Percentiles rank a stretch among this genome's conserved stretches.
Evolutionary conservation across 2,113 vertebrate species (phyloP).

Genomic region (Azemiops feae): DNA sequence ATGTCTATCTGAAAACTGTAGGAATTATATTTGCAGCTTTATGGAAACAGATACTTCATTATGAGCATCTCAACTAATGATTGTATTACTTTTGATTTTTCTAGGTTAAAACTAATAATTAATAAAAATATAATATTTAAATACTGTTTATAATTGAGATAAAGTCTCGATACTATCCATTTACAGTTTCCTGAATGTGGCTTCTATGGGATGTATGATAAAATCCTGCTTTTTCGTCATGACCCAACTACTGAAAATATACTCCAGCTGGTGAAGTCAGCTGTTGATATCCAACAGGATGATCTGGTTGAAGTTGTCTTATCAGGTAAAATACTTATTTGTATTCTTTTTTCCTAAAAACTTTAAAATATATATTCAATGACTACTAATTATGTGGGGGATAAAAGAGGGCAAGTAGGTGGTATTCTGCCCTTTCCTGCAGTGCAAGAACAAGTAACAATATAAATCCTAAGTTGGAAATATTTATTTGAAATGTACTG

Average conservation of each 20-base stretch:
- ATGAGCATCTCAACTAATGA: neutral
- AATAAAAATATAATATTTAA: neutral
- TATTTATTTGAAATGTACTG: neutral
- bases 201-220: slow-evolving; percentile 90
- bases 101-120: neutral
- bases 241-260: slow-evolving; percentile 85
- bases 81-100: neutral
- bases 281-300: slow-evolving; percentile 84
- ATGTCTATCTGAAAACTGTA: neutral
- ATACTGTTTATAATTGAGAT: neutral
- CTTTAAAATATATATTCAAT: neutral
- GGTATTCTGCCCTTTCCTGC: neutral
- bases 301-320: slow-evolving; percentile 88
- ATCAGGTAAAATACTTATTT: slow-evolving; percentile 74
- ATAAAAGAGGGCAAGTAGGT: neutral
- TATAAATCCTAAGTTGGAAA: neutral
- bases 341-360: neutral
- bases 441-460: neutral
- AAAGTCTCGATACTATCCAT: slow-evolving; percentile 57
- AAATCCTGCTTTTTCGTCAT: slow-evolving; percentile 90
- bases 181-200: slow-evolving; percentile 89
- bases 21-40: neutral
- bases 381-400: neutral
- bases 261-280: slow-evolving; percentile 85
- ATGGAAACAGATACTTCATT: neutral